phyloP scores from a whole-genome alignment of 35 echinoderm and acorn worm species.

The Stichopus chloronotus region DNA sequence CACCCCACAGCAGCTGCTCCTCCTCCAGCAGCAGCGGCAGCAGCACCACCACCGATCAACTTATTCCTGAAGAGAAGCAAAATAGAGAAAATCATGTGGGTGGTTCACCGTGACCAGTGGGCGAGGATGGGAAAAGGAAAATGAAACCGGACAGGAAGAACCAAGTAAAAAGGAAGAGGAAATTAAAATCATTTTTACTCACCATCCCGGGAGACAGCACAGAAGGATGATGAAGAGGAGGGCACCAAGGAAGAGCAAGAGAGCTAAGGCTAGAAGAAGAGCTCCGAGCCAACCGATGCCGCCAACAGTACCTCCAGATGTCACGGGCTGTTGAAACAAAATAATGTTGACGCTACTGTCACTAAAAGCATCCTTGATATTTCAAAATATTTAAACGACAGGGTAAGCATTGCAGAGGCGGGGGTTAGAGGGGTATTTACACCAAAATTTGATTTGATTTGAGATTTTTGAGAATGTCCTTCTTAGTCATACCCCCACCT shows the following conservation, averaged over 20 bases:
- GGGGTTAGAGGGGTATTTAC: background rate
- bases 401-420: background rate
- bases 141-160: too few species aligned
- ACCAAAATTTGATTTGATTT: too few species aligned
- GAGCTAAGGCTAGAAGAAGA: conserved; percentile 77
- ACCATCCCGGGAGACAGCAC: conserved; percentile 83
- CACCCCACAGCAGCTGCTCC: too few species aligned
- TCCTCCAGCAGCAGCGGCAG: too few species aligned
- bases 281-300: conserved; percentile 64
- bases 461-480: too few species aligned
- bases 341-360: background rate
- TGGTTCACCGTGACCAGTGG: too few species aligned
- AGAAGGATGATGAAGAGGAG: conserved; percentile 89
- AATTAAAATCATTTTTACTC: background rate
- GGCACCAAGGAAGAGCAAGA: conserved; percentile 74
- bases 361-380: background rate
- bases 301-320: conserved; percentile 58
- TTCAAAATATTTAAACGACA: background rate
- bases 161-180: too few species aligned
- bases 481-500: too few species aligned
- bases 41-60: too few species aligned
- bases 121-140: too few species aligned
- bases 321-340: conserved; percentile 51
- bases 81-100: too few species aligned
- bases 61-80: too few species aligned